These are phyloP conservation scores for Rhynchopsitta pachyrhyncha DNA, from an alignment of 2,113 vertebrate genomes.

Conservation along the genomic window DNA sequence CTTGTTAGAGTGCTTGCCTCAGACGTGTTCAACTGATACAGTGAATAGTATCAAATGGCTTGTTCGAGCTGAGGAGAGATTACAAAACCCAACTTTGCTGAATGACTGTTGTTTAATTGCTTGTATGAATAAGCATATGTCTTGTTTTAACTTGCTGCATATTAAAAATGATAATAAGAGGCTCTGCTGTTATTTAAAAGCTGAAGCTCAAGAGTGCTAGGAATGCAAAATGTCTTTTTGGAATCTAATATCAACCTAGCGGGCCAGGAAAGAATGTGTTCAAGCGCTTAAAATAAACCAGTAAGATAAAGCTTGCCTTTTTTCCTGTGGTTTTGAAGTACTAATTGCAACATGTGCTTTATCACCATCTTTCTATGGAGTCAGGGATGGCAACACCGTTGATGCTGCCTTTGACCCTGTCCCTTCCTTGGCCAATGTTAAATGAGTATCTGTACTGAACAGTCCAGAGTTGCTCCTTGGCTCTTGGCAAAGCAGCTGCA, in stretches of 20 bases:
- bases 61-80: background rate
- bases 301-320: slow-evolving; percentile 22
- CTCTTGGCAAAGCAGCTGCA: slow-evolving; percentile 20
- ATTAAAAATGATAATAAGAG: slow-evolving; percentile 9
- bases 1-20: slow-evolving; percentile 2
- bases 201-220: background rate
- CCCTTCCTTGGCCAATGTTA: background rate
- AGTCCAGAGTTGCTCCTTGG: background rate
- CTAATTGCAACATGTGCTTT: slow-evolving; percentile 20
- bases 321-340: background rate
- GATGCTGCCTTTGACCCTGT: background rate
- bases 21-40: slow-evolving; percentile 12
- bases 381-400: background rate
- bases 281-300: slow-evolving; percentile 47
- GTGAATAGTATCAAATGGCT: slow-evolving; percentile 2
- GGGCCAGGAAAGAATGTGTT: slow-evolving; percentile 40
- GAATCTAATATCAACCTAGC: background rate
- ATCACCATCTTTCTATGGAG: background rate
- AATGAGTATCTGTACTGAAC: background rate
- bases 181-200: background rate
- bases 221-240: slow-evolving; percentile 45
- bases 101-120: slow-evolving; percentile 8
- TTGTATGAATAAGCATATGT: background rate
- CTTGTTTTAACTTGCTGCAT: background rate
- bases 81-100: background rate